These are phyloP conservation scores for Oligia latruncula DNA, from an alignment of 2,888 invertebrate genomes.

Conservation along the genomic window DNA sequence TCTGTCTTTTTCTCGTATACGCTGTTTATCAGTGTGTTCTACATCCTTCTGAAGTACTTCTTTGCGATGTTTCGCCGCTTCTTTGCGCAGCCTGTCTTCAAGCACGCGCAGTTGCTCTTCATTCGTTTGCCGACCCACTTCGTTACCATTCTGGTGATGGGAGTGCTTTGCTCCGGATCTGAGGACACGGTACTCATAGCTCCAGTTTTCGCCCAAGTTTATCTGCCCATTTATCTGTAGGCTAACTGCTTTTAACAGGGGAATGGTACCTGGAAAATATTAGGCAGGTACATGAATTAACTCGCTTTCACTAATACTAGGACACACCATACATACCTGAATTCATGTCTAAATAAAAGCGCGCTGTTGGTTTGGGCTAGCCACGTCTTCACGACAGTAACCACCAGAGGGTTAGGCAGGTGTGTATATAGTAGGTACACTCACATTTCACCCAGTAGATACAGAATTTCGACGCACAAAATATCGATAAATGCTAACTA, in stretches of 20 bases:
- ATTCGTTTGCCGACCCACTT: not conserved
- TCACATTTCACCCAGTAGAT: too few species aligned
- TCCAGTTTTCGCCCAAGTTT: constrained; percentile 73
- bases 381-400: not conserved
- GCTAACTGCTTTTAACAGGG: constrained; percentile 46
- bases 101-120: not conserved
- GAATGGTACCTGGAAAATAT: constrained; percentile 38
- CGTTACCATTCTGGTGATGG: not conserved
- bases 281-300: not conserved
- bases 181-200: constrained; percentile 65
- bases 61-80: not conserved
- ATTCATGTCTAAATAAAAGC: not conserved
- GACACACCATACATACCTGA: not conserved
- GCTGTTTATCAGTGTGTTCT: not conserved
- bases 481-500: too few species aligned
- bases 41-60: not conserved
- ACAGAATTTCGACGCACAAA: too few species aligned
- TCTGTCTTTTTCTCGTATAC: not conserved
- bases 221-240: constrained; percentile 71
- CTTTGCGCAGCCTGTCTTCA: not conserved
- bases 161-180: not conserved
- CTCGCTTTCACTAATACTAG: not conserved
- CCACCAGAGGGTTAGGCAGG: too few species aligned
- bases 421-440: too few species aligned
- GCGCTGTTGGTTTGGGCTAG: not conserved